Conservation (phyloP, 2,113 vertebrate genomes). For the Tetrao urogallus region DNA sequence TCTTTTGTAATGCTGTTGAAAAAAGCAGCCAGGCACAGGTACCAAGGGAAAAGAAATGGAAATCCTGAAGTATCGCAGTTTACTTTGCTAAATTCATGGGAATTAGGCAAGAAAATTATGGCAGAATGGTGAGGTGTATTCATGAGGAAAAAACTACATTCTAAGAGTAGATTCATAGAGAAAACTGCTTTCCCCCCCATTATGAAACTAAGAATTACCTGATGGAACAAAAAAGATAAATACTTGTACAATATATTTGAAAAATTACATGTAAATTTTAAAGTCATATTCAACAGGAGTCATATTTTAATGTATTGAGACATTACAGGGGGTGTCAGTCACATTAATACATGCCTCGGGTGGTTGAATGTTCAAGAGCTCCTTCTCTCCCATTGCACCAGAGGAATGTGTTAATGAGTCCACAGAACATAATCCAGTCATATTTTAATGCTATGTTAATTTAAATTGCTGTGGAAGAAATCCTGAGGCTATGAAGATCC, state of each 20-base stretch:
- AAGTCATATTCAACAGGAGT: constrained; percentile 26
- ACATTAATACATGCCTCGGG: constrained; percentile 27
- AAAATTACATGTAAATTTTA: constrained; percentile 24
- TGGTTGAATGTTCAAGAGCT: constrained; percentile 29
- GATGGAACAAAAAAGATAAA: constrained; percentile 31
- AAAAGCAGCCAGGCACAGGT: background rate
- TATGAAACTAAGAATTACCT: constrained; percentile 22
- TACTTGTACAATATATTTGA: constrained; percentile 10
- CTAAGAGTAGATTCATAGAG: background rate
- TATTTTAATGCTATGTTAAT: constrained; percentile 59
- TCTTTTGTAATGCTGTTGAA: constrained; percentile 10
- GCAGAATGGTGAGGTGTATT: background rate
- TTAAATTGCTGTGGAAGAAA: constrained; percentile 40
- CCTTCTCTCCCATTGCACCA: constrained; percentile 28
- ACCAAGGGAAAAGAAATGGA: background rate
- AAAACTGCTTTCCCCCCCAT: background rate
- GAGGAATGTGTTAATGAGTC: constrained; percentile 38
- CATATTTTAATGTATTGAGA: background rate
- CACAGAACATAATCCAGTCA: constrained; percentile 20
- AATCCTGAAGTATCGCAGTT: constrained; percentile 14
- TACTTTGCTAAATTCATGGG: constrained; percentile 49
- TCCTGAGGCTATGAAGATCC: constrained; percentile 20
- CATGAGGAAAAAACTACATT: background rate
- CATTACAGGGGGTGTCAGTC: background rate
- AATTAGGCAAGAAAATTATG: constrained; percentile 4